Conservation (phyloP, 2,113 vertebrate species). For the Equus quagga region DNA sequence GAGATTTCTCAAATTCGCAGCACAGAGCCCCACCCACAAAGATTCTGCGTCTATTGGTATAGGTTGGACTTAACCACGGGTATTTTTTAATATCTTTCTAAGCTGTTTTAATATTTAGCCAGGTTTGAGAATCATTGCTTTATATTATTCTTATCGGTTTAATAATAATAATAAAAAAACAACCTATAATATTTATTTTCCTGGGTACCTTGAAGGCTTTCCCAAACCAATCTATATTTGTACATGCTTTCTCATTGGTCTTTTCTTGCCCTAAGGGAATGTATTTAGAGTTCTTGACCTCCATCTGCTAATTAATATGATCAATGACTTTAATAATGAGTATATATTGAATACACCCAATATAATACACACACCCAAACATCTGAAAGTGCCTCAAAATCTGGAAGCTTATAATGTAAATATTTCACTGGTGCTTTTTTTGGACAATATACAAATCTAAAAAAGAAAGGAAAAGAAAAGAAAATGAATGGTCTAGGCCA, state of each 20-base stretch:
- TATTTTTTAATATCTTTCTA: not conserved
- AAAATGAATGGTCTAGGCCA: not conserved
- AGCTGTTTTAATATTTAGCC: not conserved
- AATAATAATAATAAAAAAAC: not conserved
- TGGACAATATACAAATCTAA: not conserved
- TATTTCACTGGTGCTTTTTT: not conserved
- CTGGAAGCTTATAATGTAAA: constrained; percentile 8
- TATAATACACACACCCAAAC: constrained; percentile 21
- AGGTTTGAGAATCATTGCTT: constrained; percentile 2
- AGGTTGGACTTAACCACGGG: not conserved
- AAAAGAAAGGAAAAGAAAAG: not conserved
- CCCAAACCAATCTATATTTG: constrained; percentile 18
- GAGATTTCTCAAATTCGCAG: not conserved
- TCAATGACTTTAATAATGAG: constrained; percentile 66
- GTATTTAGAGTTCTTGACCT: constrained; percentile 46
- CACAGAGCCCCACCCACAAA: not conserved
- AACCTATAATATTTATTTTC: constrained; percentile 13
- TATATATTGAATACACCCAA: not conserved
- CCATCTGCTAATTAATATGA: constrained; percentile 63
- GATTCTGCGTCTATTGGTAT: not conserved
- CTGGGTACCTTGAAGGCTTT: constrained; percentile 35
- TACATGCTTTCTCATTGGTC: constrained; percentile 11
- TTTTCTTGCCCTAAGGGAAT: constrained; percentile 38
- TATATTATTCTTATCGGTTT: constrained; percentile 29
- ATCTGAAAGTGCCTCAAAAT: constrained; percentile 47